phyloP scores from a whole-genome alignment of 1,140 invertebrate genomes.

The Bombus haemorrhoidalis region DNA sequence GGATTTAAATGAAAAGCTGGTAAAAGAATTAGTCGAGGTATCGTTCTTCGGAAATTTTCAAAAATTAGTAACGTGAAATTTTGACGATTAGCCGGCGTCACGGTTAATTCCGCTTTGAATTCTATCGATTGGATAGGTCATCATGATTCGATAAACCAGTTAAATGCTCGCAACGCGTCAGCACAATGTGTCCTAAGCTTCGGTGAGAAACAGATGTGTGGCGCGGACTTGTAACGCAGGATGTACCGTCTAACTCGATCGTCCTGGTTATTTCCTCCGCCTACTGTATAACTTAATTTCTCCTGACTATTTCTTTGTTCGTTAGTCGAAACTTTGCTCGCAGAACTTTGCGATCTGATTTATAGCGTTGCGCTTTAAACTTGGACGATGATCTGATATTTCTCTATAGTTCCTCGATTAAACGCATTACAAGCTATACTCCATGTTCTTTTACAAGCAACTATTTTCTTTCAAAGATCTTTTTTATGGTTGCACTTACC shows the following conservation, averaged over 20 bases:
- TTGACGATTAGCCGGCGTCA: not conserved
- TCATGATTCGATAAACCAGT: conserved; percentile 13
- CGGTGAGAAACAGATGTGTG: conserved; percentile 2
- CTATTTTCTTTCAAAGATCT: not conserved
- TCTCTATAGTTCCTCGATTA: no score
- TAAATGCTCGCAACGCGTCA: conserved; percentile 6
- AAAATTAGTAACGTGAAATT: not conserved
- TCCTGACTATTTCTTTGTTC: not conserved
- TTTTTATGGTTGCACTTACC: not conserved
- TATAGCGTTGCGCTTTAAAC: not conserved
- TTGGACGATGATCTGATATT: no score
- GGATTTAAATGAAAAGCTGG: no score
- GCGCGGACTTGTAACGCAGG: not conserved
- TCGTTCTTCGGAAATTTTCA: not conserved
- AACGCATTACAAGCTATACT: not conserved
- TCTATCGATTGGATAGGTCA: conserved; percentile 3
- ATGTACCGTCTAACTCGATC: not conserved
- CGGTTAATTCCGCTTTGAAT: not conserved
- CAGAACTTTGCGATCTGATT: not conserved
- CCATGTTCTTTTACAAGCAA: not conserved
- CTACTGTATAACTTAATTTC: not conserved
- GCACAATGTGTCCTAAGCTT: not conserved
- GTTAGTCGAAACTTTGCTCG: not conserved
- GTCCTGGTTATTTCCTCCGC: not conserved
- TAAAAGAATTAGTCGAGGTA: no score